phyloP scores from a whole-genome alignment of 2,113 vertebrate species.

The Peromyscus leucopus region DNA sequence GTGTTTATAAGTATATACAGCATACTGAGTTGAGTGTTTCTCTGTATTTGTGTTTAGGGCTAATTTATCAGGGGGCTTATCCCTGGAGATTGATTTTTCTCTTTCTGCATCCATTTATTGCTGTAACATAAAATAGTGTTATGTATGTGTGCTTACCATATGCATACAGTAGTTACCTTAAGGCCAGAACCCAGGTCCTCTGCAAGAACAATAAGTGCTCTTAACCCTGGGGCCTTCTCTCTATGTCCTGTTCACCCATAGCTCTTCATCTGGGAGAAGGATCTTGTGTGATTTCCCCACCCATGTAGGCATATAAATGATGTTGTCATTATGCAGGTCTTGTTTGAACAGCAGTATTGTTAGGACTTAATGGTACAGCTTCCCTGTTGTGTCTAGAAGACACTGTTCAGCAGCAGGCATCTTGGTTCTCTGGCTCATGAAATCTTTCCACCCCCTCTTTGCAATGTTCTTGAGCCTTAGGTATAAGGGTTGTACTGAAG shows the following conservation, averaged over 20 bases:
- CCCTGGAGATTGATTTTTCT: not conserved
- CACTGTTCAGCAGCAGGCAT: not conserved
- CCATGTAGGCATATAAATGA: not conserved
- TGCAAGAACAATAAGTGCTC: not conserved
- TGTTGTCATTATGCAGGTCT: not conserved
- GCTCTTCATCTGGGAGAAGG: not conserved
- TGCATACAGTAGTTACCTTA: not conserved
- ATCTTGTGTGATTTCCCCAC: not conserved
- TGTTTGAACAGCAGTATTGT: not conserved
- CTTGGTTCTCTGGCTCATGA: not conserved
- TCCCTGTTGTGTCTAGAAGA: not conserved
- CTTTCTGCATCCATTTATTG: not conserved
- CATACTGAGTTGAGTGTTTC: not conserved
- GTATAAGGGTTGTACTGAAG: not conserved
- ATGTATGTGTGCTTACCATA: not conserved
- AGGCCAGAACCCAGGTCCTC: not conserved
- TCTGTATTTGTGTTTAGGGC: not conserved
- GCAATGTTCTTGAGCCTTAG: not conserved
- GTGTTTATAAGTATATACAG: not conserved
- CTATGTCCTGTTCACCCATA: not conserved
- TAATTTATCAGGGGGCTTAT: not conserved
- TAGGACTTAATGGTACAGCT: not conserved
- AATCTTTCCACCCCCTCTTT: not conserved
- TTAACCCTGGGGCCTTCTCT: not conserved
- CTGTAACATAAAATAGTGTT: not conserved